A percentile compares a stretch with the other conserved stretches of the same genome.
These are phyloP conservation scores for Amia ocellicauda DNA, from an alignment of 2,113 vertebrate genomes.

Conservation along the genomic window DNA sequence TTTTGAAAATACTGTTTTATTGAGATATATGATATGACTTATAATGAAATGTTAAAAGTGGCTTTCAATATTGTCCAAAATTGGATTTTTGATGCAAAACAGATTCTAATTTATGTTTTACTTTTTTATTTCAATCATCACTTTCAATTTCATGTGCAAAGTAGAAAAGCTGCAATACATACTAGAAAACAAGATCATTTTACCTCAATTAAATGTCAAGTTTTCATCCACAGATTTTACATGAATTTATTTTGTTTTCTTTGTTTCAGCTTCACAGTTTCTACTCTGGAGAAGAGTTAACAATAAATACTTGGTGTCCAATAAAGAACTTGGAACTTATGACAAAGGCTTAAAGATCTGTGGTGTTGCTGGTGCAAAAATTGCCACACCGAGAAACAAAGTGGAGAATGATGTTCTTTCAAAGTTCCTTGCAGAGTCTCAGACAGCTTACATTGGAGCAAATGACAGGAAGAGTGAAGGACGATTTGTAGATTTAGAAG, in stretches of 20 bases:
- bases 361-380: background rate
- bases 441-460: background rate
- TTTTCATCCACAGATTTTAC: too few relatives aligned
- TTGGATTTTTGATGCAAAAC: too few relatives aligned
- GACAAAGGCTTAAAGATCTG: background rate
- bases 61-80: too few relatives aligned
- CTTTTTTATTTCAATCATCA: too few relatives aligned
- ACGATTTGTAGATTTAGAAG: background rate
- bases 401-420: background rate
- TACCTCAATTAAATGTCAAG: too few relatives aligned
- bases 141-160: too few relatives aligned
- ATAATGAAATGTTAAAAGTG: too few relatives aligned
- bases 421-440: background rate
- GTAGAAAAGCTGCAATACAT: too few relatives aligned
- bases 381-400: background rate
- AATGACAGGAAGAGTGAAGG: constrained; percentile 2
- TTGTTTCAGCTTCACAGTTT: background rate
- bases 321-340: background rate
- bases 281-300: background rate
- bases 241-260: background rate
- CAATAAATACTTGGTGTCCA: background rate
- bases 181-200: too few relatives aligned
- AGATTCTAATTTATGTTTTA: too few relatives aligned
- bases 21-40: too few relatives aligned
- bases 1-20: too few relatives aligned